Percentiles rank a stretch among this genome's conserved stretches.
Conservation (phyloP, 2,113 vertebrate species). For the Chaetodon auriga region DNA sequence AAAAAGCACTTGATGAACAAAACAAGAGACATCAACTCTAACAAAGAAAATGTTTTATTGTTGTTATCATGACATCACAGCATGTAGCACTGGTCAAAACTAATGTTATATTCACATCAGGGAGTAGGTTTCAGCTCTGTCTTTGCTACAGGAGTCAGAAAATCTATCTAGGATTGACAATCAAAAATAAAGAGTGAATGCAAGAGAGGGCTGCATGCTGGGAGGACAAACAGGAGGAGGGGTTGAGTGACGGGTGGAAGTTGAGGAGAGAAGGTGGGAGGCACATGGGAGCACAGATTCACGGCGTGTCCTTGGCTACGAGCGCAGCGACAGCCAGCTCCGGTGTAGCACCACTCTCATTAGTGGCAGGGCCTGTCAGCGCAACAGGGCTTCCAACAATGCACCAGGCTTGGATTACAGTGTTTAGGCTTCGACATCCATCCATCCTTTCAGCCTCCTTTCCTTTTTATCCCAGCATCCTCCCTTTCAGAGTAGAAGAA, state of each 20-base stretch:
- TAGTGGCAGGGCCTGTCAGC: conserved; percentile 57
- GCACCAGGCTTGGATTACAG: conserved; percentile 23
- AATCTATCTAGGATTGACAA: conserved; percentile 2
- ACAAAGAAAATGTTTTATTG: conserved; percentile 67
- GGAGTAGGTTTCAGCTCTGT: conserved; percentile 6
- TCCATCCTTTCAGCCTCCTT: conserved; percentile 1
- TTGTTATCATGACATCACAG: conserved; percentile 43
- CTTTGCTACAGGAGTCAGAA: conserved; percentile 11
- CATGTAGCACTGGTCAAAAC: conserved; percentile 20
- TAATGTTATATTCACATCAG: conserved; percentile 60
- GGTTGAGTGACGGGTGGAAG: conserved; percentile 25
- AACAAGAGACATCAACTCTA: conserved; percentile 2
- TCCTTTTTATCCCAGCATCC: background rate
- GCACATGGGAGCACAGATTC: conserved; percentile 38
- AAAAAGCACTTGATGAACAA: background rate
- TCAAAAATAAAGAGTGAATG: conserved; percentile 5
- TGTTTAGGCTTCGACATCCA: conserved; percentile 9
- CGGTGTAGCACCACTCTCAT: conserved; percentile 36
- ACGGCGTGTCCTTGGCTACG: conserved; percentile 52
- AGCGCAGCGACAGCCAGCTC: conserved; percentile 32
- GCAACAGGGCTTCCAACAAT: background rate
- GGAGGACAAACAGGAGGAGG: conserved; percentile 14
- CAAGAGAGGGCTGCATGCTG: conserved; percentile 16
- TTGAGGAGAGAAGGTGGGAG: conserved; percentile 37
- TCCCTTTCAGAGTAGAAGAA: conserved; percentile 1